Base-by-base conservation (phyloP, 2,888 invertebrate genomes). In the Apodemia zela region DNA sequence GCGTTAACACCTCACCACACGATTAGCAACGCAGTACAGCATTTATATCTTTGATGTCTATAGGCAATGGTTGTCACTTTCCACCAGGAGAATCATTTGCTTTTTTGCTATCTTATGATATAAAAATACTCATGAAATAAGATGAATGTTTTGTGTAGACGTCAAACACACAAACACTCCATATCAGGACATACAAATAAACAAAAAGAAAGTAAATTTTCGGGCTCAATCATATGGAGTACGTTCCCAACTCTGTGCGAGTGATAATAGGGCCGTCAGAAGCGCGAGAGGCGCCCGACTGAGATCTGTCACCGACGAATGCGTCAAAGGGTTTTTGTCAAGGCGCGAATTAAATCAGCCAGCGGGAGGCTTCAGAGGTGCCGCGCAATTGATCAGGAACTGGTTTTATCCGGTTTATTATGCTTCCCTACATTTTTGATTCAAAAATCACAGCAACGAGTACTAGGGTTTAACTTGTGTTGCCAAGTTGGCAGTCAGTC, bases 291-390 rank as follows among this genome's bases (percentile, higher is more conserved):
- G 77, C 83, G 66, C 84, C 90, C 86, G 79, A 73, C 89, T 84
- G 89, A 66, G 90, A 81, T 74, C 81, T 88, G 90, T 89, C 90
- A 88, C 74, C 72, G 72, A 74, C 83, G 82, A 84, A 81, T 77
- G 75, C 79, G 82, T 86, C 88, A 91, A 91, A 91, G 90, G 90
- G 90, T 86, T 88, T 81, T 79, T 81, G 82, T 83, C 79, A 80
- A 80, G 79, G 87, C 82, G 81, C 77, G 87, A 88, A 89, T 89
- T 90, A 87, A 89, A 86, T 75, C 85, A 71, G 73, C 77, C 90
- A 89, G 90, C 90, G 86, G 90, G 90, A 79, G 88, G 82, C 75
- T 75, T 75, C 72, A 73, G 75, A 76, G 72, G 73, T 70, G 71
- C 71, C 75, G 68, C 65, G 62, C 73, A 74, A 81, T 83, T 85